Conservation (phyloP, 2,888 invertebrate genomes). For the Tetropium fuscum region DNA sequence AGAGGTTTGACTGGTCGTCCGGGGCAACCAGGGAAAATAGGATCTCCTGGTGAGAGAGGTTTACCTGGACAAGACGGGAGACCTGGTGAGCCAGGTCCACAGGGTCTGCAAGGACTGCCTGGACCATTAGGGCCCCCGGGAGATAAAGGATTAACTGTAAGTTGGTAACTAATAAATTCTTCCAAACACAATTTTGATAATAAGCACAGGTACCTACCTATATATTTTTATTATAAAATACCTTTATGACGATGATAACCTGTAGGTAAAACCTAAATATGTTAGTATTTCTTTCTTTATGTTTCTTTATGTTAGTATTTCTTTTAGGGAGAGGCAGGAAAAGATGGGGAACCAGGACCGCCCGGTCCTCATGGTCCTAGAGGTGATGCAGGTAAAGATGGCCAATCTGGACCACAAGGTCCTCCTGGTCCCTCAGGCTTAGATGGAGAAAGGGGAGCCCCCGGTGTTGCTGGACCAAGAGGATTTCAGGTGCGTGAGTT, state of each 20-base stretch:
- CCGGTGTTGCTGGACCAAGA: conserved; percentile 81
- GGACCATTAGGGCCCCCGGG: conserved; percentile 84
- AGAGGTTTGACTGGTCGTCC: conserved; percentile 76
- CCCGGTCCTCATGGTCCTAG: conserved; percentile 82
- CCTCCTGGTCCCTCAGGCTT: conserved; percentile 79
- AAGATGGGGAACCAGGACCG: conserved; percentile 82
- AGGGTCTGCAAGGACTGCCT: conserved; percentile 84
- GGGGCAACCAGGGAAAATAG: conserved; percentile 78
- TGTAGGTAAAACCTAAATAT: too few relatives aligned
- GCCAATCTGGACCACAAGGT: conserved; percentile 80
- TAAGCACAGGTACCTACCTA: too few relatives aligned
- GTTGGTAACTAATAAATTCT: conserved; percentile 33
- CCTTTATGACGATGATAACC: too few relatives aligned
- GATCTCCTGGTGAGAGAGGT: conserved; percentile 79
- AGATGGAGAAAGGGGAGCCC: conserved; percentile 80
- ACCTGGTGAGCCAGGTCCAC: conserved; percentile 84
- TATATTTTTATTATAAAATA: too few relatives aligned
- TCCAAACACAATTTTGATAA: too few relatives aligned
- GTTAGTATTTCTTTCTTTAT: too few relatives aligned
- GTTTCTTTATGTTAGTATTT: too few relatives aligned
- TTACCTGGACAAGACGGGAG: conserved; percentile 87
- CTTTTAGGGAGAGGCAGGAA: conserved; percentile 80
- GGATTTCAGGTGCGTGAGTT: conserved; percentile 89
- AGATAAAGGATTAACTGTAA: conserved; percentile 79
- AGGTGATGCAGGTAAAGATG: conserved; percentile 84